phyloP scores from a whole-genome alignment of 2,888 invertebrate genomes.

The Cheiracanthium punctorium region DNA sequence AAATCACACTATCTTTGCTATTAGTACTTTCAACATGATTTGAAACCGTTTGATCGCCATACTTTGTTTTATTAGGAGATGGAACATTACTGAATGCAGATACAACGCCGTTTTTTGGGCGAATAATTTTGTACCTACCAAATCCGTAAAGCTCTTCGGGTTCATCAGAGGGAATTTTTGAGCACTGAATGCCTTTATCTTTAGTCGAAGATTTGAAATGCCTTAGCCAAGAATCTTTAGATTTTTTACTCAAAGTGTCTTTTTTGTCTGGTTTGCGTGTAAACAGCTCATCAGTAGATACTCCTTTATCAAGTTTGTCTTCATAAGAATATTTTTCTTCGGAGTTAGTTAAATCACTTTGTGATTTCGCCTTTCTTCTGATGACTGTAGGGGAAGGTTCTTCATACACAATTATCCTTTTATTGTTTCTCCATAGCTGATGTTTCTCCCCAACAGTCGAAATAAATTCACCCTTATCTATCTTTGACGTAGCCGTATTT shows the following conservation, averaged over 20 bases:
- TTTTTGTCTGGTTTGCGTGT: constrained; percentile 44
- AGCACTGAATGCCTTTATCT: constrained; percentile 69
- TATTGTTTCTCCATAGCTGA: constrained; percentile 63
- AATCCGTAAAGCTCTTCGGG: constrained; percentile 53
- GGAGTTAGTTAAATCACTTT: constrained; percentile 45
- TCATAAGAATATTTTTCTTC: constrained; percentile 28
- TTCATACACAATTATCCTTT: constrained; percentile 51
- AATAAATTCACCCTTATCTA: constrained; percentile 58
- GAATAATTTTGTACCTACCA: constrained; percentile 57
- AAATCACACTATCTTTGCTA: constrained; percentile 68
- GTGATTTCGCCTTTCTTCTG: constrained; percentile 59
- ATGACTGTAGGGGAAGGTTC: constrained; percentile 47
- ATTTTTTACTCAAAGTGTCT: constrained; percentile 41
- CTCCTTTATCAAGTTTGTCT: constrained; percentile 58
- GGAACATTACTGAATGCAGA: constrained; percentile 72
- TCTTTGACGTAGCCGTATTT: constrained; percentile 42
- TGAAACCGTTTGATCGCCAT: constrained; percentile 13
- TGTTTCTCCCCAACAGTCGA: constrained; percentile 61
- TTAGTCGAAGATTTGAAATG: constrained; percentile 54
- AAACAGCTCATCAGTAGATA: constrained; percentile 54
- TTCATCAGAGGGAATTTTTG: constrained; percentile 39
- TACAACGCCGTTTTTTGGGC: constrained; percentile 71
- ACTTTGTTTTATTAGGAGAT: constrained; percentile 41
- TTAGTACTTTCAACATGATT: constrained; percentile 33
- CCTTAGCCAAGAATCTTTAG: constrained; percentile 56